Evolutionary conservation across 2,888 invertebrate genomes (phyloP), one percentile per base, ranked within the genome.

Genomic region (Polydrusus pterygomalis): DNA sequence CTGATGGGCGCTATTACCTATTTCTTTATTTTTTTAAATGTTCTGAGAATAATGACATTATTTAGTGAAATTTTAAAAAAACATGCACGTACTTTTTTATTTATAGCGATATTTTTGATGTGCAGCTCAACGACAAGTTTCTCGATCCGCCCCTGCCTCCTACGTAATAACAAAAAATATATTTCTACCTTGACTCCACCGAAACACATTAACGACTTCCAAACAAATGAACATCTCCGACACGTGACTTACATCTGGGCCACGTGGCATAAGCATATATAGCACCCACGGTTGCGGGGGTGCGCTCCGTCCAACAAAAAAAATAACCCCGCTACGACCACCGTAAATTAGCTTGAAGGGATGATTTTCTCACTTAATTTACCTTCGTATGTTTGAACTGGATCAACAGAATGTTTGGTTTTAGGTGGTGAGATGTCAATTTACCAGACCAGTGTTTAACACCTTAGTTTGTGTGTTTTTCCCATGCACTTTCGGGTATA

Each of bases 191-290:
- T 60, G 62, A 60, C 43, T 38, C 49, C n/a, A 45, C 60, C 64
- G 62, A 56, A 70, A 56, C 58, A 67, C 68, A 72, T 74, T 78
- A 76, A 76, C 73, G 72, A 74, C 56, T 78, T 67, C 74, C 70
- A 77, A 79, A 78, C 77, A 79, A 78, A 78, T 70, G 78, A 79
- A 76, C 78, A 78, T 71, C 77, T 60, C 69, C 78, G 67, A 43
- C 77, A 76, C 76, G 76, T 72, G 76, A 68, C 69, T 56, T 63
- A 72, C 17, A 69, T 72, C 47, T n/a, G 38, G 9, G 18, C 15
- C 56, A 60, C 72, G 56, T 67, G 62, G 69, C 65, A 43, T 49
- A 47, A 45, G 64, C 77, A 58, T 70, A 47, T 47, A 17, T 8
- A 63, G 65, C 74, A 75, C 70, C 74, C 76, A 69, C 74, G 67